Conservation (phyloP, 2,888 invertebrate species). For the Liposcelis brunnea region DNA sequence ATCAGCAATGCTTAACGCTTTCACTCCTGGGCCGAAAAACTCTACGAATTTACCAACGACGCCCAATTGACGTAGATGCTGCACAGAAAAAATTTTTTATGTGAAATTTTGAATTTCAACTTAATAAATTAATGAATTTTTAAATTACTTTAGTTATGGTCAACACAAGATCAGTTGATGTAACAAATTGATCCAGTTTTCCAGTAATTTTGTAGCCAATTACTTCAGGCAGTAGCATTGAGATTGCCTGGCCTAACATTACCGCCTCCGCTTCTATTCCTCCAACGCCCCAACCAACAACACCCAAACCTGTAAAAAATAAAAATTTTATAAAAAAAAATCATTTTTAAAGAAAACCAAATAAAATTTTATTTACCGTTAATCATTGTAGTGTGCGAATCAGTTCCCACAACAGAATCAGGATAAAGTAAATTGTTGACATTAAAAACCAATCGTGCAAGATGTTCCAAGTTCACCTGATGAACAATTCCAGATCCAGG, state of each 20-base stretch:
- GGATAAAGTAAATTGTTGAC: constrained; percentile 51
- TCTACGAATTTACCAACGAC: constrained; percentile 99
- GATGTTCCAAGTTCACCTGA: constrained; percentile 93
- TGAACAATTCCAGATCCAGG: constrained; percentile 98
- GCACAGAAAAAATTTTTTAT: constrained; percentile 15
- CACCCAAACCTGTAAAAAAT: constrained; percentile 40
- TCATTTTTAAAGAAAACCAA: constrained; percentile 2
- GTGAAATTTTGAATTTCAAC: neutral
- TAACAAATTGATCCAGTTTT: constrained; percentile 59
- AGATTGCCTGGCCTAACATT: constrained; percentile 94
- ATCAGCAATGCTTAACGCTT: constrained; percentile 84
- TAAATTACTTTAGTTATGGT: constrained; percentile 89
- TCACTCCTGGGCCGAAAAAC: constrained; percentile 90
- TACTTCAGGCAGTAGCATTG: constrained; percentile 90
- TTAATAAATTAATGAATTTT: constrained; percentile 8
- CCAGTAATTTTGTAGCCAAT: constrained; percentile 86
- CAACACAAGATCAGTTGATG: constrained; percentile 91
- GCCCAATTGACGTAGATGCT: constrained; percentile 79
- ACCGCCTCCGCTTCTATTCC: constrained; percentile 98
- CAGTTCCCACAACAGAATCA: constrained; percentile 90
- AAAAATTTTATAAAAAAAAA: neutral
- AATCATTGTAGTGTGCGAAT: constrained; percentile 98
- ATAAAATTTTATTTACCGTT: constrained; percentile 65
- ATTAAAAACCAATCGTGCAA: constrained; percentile 79
- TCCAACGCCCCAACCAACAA: constrained; percentile 92